Evolutionary conservation across 2,113 vertebrate genomes (phyloP).

Genomic region (Apistogramma diplotaenia): DNA sequence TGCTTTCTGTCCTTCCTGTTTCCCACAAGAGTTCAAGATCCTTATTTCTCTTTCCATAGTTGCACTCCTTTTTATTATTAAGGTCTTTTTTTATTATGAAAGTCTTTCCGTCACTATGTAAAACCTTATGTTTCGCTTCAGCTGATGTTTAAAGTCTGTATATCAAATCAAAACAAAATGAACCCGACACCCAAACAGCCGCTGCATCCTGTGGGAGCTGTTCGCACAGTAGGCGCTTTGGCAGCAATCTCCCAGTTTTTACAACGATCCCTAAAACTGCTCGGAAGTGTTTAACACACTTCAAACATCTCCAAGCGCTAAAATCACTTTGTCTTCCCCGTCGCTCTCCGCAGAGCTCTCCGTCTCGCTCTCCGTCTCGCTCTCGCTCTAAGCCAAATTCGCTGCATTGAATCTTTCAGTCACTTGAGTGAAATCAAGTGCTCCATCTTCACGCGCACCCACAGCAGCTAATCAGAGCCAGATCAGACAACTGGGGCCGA

Average conservation of each 20-base stretch:
- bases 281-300: conserved; percentile 39
- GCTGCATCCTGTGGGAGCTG: conserved; percentile 14
- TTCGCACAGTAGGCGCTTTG: conserved; percentile 20
- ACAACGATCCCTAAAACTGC: conserved; percentile 4
- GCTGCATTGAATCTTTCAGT: conserved; percentile 10
- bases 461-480: conserved; percentile 49
- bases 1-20: not conserved
- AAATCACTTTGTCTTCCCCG: conserved; percentile 24
- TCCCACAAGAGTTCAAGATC: no score
- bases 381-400: not conserved
- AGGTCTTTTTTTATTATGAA: not conserved
- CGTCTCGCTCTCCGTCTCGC: not conserved
- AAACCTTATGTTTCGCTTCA: not conserved
- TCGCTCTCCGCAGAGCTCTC: not conserved
- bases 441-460: conserved; percentile 26
- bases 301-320: conserved; percentile 17
- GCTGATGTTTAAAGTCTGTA: conserved; percentile 20
- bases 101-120: not conserved
- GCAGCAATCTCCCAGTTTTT: conserved; percentile 20
- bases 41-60: no score
- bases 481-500: conserved; percentile 34
- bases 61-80: not conserved
- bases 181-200: not conserved
- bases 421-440: conserved; percentile 46
- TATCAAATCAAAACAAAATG: not conserved